Percentiles rank a stretch among this genome's conserved stretches.
These are phyloP conservation scores for Gisinianus flammeolus DNA, from an alignment of 2,888 invertebrate species.

Conservation along the genomic window DNA sequence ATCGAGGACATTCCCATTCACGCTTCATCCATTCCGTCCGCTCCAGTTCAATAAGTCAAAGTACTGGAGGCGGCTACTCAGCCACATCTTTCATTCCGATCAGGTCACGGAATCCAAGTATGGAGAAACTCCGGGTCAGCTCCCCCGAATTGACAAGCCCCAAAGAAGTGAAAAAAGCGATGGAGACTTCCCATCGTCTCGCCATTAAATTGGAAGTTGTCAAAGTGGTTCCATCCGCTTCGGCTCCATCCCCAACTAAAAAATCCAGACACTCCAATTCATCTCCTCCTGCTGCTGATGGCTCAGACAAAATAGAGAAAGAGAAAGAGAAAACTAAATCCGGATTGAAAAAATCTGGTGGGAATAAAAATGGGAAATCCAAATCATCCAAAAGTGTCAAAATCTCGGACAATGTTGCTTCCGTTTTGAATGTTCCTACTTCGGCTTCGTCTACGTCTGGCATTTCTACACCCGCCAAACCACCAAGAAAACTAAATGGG, in stretches of 20 bases:
- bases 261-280: background rate
- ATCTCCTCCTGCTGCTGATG: background rate
- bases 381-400: slow-evolving; percentile 45
- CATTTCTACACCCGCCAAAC: slow-evolving; percentile 48
- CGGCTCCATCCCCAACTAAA: slow-evolving; percentile 1
- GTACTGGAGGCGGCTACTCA: slow-evolving; percentile 22
- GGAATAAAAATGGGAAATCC: slow-evolving; percentile 33
- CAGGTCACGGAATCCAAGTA: slow-evolving; percentile 51
- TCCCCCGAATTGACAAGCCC: slow-evolving; percentile 69
- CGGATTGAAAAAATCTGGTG: slow-evolving; percentile 25
- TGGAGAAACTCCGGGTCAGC: slow-evolving; percentile 61
- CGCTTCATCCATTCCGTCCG: slow-evolving; percentile 50
- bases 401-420: slow-evolving; percentile 47
- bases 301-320: background rate
- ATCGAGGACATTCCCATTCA: slow-evolving; percentile 46
- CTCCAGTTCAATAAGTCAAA: slow-evolving; percentile 42
- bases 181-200: slow-evolving; percentile 51
- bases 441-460: background rate
- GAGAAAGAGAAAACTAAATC: slow-evolving; percentile 27
- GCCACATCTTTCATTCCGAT: slow-evolving; percentile 46
- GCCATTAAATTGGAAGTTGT: slow-evolving; percentile 55
- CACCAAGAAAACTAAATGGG: slow-evolving; percentile 50
- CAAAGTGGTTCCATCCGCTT: slow-evolving; percentile 39
- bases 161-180: slow-evolving; percentile 66
- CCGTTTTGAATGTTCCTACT: background rate